phyloP scores from a whole-genome alignment of 2,888 invertebrate genomes.

The Platerodrilus igneus region DNA sequence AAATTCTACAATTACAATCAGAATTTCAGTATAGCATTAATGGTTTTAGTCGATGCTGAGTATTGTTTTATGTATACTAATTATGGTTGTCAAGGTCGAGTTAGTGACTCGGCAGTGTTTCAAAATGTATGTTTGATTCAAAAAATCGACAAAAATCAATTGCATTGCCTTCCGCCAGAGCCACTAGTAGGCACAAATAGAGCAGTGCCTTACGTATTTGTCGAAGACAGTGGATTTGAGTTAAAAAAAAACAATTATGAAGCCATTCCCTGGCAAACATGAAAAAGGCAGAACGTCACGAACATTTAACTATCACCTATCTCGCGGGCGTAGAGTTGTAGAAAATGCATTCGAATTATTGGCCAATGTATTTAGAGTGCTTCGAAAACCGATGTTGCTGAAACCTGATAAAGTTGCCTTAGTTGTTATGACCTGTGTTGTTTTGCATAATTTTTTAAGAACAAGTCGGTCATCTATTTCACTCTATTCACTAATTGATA shows the following conservation, averaged over 20 bases:
- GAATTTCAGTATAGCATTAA: slow-evolving; percentile 38
- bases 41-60: slow-evolving; percentile 41
- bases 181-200: slow-evolving; percentile 24
- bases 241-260: slow-evolving; percentile 31
- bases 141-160: slow-evolving; percentile 8
- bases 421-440: slow-evolving; percentile 26
- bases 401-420: slow-evolving; percentile 26
- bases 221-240: slow-evolving; percentile 35
- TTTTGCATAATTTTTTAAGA: slow-evolving; percentile 32
- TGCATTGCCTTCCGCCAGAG: slow-evolving; percentile 20
- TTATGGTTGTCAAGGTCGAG: slow-evolving; percentile 36
- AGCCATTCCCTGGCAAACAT: slow-evolving; percentile 30
- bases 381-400: slow-evolving; percentile 28
- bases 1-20: slow-evolving; percentile 38
- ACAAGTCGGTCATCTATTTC: slow-evolving; percentile 22
- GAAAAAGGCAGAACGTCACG: slow-evolving; percentile 27
- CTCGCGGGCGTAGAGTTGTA: slow-evolving; percentile 19
- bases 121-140: slow-evolving; percentile 15
- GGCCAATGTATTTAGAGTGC: slow-evolving; percentile 26
- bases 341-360: slow-evolving; percentile 20
- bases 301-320: slow-evolving; percentile 35
- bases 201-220: slow-evolving; percentile 16
- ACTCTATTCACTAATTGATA: slow-evolving; percentile 25
- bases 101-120: slow-evolving; percentile 37
- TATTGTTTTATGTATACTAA: slow-evolving; percentile 40